These are phyloP conservation scores for Gopherus flavomarginatus DNA, from an alignment of 2,113 vertebrate species.

Conservation along the genomic window DNA sequence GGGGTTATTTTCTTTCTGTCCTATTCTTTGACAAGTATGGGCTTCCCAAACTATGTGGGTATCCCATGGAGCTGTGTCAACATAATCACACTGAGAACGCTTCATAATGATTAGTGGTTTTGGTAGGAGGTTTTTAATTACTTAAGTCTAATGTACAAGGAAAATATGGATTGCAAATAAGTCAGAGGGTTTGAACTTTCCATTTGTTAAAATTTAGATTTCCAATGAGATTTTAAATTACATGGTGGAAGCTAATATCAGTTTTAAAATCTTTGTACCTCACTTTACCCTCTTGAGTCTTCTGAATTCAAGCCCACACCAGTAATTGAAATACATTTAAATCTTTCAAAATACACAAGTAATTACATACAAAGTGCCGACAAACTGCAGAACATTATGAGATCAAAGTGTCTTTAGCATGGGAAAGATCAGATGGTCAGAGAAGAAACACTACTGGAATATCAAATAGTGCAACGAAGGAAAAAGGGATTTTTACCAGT, in stretches of 20 bases:
- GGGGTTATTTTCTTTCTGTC: too few species aligned
- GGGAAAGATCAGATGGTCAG: too few species aligned
- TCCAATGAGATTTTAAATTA: neutral
- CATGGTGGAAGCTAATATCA: neutral
- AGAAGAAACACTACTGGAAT: neutral
- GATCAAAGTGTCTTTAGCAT: too few species aligned
- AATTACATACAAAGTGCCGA: too few species aligned
- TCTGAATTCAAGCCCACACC: too few species aligned
- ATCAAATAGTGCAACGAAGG: neutral
- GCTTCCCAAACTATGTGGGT: too few species aligned
- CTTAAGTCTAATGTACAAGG: neutral
- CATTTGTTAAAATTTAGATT: neutral
- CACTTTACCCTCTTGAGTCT: neutral
- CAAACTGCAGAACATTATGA: too few species aligned
- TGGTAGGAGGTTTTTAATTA: neutral
- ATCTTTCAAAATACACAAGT: too few species aligned
- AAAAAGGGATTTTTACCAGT: neutral
- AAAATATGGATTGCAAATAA: neutral
- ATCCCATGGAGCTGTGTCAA: too few species aligned
- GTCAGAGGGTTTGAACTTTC: neutral
- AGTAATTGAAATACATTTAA: too few species aligned
- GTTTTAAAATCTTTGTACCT: neutral
- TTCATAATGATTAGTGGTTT: neutral
- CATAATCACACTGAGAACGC: neutral
- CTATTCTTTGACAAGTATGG: too few species aligned